Percentiles rank a stretch among this genome's conserved stretches.
phyloP scores from a whole-genome alignment of 2,888 invertebrate species.

The Heteromyza rotundicornis region DNA sequence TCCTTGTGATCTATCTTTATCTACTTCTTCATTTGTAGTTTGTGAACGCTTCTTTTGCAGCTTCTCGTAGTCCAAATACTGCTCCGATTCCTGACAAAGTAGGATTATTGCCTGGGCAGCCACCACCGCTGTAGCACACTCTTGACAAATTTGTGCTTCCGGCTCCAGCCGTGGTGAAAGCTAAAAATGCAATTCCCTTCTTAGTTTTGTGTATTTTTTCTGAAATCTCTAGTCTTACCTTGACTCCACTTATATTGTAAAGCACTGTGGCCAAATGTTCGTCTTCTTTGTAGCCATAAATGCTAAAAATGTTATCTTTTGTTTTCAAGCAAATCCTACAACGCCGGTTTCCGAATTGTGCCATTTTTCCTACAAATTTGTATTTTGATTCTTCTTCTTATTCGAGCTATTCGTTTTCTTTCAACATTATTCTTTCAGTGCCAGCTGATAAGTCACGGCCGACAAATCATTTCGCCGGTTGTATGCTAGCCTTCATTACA shows the following conservation, averaged over 20 bases:
- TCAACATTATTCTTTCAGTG: too few relatives aligned
- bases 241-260: conserved; percentile 26
- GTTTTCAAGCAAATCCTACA: neutral
- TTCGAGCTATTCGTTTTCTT: too few relatives aligned
- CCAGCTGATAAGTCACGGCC: too few relatives aligned
- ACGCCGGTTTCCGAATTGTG: too few relatives aligned
- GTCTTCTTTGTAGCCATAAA: neutral
- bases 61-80: neutral
- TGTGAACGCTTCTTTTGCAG: neutral
- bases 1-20: neutral
- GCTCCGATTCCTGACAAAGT: conserved; percentile 23
- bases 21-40: neutral
- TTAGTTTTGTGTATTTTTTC: neutral
- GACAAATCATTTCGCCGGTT: too few relatives aligned
- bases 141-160: conserved; percentile 18
- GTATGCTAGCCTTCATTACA: too few relatives aligned
- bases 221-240: conserved; percentile 2
- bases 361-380: too few relatives aligned
- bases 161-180: conserved; percentile 15
- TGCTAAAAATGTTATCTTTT: neutral
- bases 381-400: too few relatives aligned
- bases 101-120: conserved; percentile 22
- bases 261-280: conserved; percentile 23
- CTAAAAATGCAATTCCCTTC: neutral
- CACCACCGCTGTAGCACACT: conserved; percentile 17